A percentile compares a stretch with the other conserved stretches of the same genome.
Conservation (phyloP, 2,113 vertebrate genomes). For the Corythornis vintsioides region DNA sequence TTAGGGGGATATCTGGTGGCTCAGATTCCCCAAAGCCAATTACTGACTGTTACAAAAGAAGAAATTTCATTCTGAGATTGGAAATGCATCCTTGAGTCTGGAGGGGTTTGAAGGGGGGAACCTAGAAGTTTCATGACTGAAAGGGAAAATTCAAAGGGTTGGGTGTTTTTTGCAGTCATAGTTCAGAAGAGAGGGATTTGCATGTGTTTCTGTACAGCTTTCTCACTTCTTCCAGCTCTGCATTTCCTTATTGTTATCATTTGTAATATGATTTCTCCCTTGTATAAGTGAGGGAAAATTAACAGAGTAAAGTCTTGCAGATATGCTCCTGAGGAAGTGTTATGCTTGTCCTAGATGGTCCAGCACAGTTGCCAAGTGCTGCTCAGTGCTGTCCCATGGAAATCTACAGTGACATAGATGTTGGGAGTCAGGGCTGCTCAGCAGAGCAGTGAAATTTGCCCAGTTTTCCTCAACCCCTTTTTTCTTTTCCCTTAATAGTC, state of each 20-base stretch:
- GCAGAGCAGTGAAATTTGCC: background rate
- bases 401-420: fast-evolving
- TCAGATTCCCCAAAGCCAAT: constrained; percentile 19
- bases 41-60: constrained; percentile 6
- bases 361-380: background rate
- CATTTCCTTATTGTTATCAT: background rate
- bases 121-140: background rate
- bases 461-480: background rate
- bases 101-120: background rate
- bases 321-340: fast-evolving
- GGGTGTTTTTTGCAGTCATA: background rate
- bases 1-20: constrained; percentile 20
- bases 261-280: background rate
- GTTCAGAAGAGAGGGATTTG: background rate
- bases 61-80: constrained; percentile 34
- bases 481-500: background rate
- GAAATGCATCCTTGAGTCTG: background rate
- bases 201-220: background rate
- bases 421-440: background rate
- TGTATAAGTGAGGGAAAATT: background rate
- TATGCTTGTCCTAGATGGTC: background rate
- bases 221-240: background rate
- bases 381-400: background rate
- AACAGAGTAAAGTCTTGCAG: background rate
- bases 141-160: constrained; percentile 17